Evolutionary conservation across 2,797 vertebrate genomes (phyloP).

Genomic region (Syndactyla subalaris): DNA sequence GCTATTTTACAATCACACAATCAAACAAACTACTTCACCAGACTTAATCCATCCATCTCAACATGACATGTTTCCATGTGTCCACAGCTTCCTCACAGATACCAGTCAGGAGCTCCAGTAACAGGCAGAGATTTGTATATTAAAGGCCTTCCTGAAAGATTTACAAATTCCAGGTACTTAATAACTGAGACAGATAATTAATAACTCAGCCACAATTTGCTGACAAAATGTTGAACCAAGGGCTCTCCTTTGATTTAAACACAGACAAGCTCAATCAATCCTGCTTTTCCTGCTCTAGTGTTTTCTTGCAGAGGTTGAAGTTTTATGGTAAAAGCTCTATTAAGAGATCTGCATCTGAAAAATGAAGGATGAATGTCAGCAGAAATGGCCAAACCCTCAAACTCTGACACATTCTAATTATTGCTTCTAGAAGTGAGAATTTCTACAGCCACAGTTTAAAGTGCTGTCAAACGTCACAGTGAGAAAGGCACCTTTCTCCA

Average conservation of each 20-base stretch:
- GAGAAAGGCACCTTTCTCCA: not conserved
- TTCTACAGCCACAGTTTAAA: slow-evolving; percentile 48
- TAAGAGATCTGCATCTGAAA: slow-evolving; percentile 28
- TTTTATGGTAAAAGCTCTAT: slow-evolving; percentile 35
- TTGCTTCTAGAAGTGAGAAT: slow-evolving; percentile 36
- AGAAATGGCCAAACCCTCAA: slow-evolving; percentile 32
- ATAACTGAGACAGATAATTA: slow-evolving; percentile 52
- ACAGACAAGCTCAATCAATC: slow-evolving; percentile 11
- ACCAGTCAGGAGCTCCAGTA: not conserved
- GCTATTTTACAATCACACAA: not conserved
- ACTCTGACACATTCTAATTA: slow-evolving; percentile 52
- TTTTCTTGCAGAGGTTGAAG: slow-evolving; percentile 42
- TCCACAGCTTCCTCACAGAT: not conserved
- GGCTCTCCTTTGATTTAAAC: not conserved
- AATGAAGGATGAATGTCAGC: slow-evolving; percentile 29
- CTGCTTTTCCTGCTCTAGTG: slow-evolving; percentile 14
- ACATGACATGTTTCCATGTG: not conserved
- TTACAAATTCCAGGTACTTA: slow-evolving; percentile 60
- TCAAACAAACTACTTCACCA: not conserved
- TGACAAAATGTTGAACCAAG: slow-evolving; percentile 43
- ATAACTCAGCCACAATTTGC: slow-evolving; percentile 47
- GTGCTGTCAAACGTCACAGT: not conserved
- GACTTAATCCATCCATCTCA: slow-evolving; percentile 3
- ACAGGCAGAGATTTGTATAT: slow-evolving; percentile 29
- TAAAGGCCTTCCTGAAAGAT: slow-evolving; percentile 51